phyloP scores from a whole-genome alignment of 2,888 invertebrate species.

The Ormyrus nitidulus region DNA sequence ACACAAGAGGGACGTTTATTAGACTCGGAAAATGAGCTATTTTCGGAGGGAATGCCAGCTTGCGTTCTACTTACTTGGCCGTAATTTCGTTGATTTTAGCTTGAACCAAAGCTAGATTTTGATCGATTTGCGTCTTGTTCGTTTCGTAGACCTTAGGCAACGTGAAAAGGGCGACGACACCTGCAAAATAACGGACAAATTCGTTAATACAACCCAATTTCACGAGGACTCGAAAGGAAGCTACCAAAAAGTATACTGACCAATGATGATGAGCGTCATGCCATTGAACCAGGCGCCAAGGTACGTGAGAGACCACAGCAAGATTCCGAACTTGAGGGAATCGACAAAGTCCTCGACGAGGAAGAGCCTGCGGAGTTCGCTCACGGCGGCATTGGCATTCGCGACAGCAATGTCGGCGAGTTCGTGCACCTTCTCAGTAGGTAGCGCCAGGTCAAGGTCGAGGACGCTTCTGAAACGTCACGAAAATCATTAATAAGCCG shows the following conservation, averaged over 20 bases:
- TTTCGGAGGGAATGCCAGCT: not conserved
- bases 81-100: constrained; percentile 92
- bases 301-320: constrained; percentile 98
- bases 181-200: constrained; percentile 77
- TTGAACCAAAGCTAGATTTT: constrained; percentile 91
- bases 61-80: constrained; percentile 84
- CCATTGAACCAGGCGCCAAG: constrained; percentile 99
- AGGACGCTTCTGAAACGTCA: constrained; percentile 82
- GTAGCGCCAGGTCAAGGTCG: constrained; percentile 90
- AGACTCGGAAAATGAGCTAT: not conserved
- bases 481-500: constrained; percentile 12
- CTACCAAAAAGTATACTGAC: constrained; percentile 75
- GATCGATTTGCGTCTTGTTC: constrained; percentile 95
- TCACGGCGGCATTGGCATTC: constrained; percentile 88
- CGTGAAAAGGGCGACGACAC: constrained; percentile 94
- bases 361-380: constrained; percentile 94
- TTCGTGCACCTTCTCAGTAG: constrained; percentile 93
- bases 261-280: constrained; percentile 97
- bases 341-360: constrained; percentile 98
- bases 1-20: constrained; percentile 7
- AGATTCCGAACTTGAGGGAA: constrained; percentile 94
- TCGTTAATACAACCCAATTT: no score
- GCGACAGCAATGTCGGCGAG: constrained; percentile 91
- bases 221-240: not conserved
- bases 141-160: constrained; percentile 97